Evolutionary conservation across 1,140 invertebrate species (phyloP).

Genomic region (Drosophila tsacasi): DNA sequence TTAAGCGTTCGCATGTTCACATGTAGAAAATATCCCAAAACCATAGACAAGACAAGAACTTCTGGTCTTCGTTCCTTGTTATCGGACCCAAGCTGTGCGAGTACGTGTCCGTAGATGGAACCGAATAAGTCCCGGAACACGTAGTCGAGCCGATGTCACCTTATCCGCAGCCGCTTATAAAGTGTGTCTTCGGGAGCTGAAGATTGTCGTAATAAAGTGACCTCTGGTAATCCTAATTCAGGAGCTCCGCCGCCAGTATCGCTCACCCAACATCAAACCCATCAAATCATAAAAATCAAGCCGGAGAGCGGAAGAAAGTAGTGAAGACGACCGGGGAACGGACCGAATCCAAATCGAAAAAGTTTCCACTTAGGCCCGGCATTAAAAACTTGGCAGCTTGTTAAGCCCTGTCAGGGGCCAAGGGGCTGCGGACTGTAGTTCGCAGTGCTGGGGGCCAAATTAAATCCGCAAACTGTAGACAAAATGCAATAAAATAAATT

Average conservation of each 20-base stretch:
- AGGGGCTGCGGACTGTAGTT: conserved; percentile 57
- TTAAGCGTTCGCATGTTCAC: conserved; percentile 38
- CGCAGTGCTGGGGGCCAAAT: conserved; percentile 60
- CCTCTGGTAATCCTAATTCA: conserved; percentile 24
- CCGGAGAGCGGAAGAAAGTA: conserved; percentile 16
- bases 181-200: conserved; percentile 5
- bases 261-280: conserved; percentile 16
- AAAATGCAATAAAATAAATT: conserved; percentile 83
- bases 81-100: conserved; percentile 15
- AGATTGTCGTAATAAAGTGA: conserved; percentile 30
- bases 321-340: conserved; percentile 5
- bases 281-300: conserved; percentile 52
- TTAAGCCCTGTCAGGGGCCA: conserved; percentile 39
- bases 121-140: conserved; percentile 8
- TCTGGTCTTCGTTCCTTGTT: conserved; percentile 21
- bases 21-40: conserved; percentile 43
- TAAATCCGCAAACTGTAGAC: conserved; percentile 77
- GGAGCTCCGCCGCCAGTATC: conserved; percentile 1
- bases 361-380: conserved; percentile 64
- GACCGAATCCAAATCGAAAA: conserved; percentile 68
- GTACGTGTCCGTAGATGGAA: conserved; percentile 30
- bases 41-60: conserved; percentile 29
- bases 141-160: conserved; percentile 14
- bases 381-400: conserved; percentile 81
- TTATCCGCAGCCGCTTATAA: conserved; percentile 16